Percentiles rank a stretch among this genome's conserved stretches.
Evolutionary conservation across 2,888 invertebrate species (phyloP).

Genomic region (Drosophila borealis): DNA sequence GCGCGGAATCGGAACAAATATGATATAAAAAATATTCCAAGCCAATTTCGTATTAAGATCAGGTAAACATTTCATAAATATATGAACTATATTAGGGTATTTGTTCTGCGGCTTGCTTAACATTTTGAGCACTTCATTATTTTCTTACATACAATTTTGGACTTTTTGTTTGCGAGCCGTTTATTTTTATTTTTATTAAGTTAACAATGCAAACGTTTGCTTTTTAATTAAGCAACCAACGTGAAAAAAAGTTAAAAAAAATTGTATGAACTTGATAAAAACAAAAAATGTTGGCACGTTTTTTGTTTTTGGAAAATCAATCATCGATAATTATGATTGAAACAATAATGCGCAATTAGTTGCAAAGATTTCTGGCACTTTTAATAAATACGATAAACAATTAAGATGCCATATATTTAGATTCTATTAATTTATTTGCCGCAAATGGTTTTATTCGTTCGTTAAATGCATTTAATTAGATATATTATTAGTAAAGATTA

Average conservation of each 20-base stretch:
- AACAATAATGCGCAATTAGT: constrained; percentile 7
- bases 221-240: constrained; percentile 44
- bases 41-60: neutral
- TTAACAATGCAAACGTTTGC: constrained; percentile 60
- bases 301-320: constrained; percentile 1
- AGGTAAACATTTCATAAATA: neutral
- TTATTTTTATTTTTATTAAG: constrained; percentile 7
- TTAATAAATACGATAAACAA: constrained; percentile 1
- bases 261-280: constrained; percentile 30
- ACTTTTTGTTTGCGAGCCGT: constrained; percentile 4
- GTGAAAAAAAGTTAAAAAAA: constrained; percentile 2
- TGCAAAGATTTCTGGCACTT: neutral
- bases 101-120: neutral
- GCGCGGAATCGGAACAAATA: neutral
- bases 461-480: too few species aligned
- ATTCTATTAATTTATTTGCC: neutral
- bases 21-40: neutral
- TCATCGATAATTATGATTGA: constrained; percentile 4
- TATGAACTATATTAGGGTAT: neutral
- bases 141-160: neutral
- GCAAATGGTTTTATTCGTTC: too few species aligned
- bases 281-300: constrained; percentile 13
- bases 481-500: too few species aligned
- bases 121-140: neutral
- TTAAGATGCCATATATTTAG: neutral